Evolutionary conservation across 2,797 vertebrate genomes (phyloP), one percentile per base, ranked within the genome.

Genomic region (Falco biarmicus): DNA sequence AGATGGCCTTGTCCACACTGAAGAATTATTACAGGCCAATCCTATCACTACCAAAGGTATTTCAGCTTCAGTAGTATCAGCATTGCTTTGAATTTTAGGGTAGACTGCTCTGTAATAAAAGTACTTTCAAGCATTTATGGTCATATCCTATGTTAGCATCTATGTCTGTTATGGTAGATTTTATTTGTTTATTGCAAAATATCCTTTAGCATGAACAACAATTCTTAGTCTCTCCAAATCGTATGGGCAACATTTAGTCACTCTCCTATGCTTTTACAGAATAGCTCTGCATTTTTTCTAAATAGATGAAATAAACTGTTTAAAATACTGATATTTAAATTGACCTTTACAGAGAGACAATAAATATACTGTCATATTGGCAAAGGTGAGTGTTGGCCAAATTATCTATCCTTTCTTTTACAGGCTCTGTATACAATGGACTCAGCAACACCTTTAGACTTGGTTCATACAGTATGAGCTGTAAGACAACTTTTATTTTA

Each of bases 11-110:
- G 83, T 65, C 63, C 34, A 73, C 28, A 24, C 54, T 41, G 26
- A 92, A 82, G 39, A 93, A 86, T 87, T 90, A 86, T 59, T 79
- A 65, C 51, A 79, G 60, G 47, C 89, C 94, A 93, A 89, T 53
- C 54, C n/a, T 28, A 84, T 78, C 45, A 22, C 25, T 78, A 54
- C 13, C 34, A 80, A 93, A 86, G 29, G 39, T 87, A 59, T 68
- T 91, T 71, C 53, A 89, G 26, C 73, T 56, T 43, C 65, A 71
- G 32, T 2, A 43, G 15, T 37, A 75, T 45, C 34, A 59, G 13
- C 26, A 78, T 43, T 54, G 19, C 31, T 88, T 71, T 76, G 57
- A 84, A 86, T 77, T 70, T 81, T 29, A 64, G 43, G 87, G 41
- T 9, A 65, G n/a, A 64, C n/a, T 48, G 37, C 45, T 64, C 61